phyloP scores from a whole-genome alignment of 2,797 vertebrate genomes.

The Diplodus puntazzo region DNA sequence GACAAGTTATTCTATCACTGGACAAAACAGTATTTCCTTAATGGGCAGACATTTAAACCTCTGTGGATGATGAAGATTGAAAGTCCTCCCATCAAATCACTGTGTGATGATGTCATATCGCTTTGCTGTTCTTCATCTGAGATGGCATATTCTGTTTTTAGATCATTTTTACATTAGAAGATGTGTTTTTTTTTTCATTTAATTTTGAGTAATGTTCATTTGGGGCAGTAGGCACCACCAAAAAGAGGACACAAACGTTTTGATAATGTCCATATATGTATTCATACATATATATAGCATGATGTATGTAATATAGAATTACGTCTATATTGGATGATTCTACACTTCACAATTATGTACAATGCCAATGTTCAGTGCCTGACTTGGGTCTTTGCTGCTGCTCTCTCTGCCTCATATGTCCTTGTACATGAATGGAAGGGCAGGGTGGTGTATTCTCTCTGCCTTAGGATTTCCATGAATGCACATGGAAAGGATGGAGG shows the following conservation, averaged over 20 bases:
- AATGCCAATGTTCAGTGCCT: not conserved
- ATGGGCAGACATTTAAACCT: constrained; percentile 52
- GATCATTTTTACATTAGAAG: not conserved
- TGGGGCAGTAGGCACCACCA: not conserved
- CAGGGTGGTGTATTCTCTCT: too few species aligned
- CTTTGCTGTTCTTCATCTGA: not conserved
- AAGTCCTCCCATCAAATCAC: constrained; percentile 49
- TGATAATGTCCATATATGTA: too few species aligned
- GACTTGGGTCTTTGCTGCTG: too few species aligned
- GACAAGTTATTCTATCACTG: not conserved
- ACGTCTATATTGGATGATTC: not conserved
- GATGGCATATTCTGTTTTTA: not conserved
- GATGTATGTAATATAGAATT: too few species aligned
- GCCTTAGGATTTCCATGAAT: too few species aligned
- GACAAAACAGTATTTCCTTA: not conserved
- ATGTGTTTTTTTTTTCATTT: not conserved
- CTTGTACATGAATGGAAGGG: not conserved
- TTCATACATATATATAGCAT: too few species aligned
- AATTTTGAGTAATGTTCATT: not conserved
- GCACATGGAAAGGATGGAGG: too few species aligned
- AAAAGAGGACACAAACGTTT: too few species aligned
- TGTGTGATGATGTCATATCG: constrained; percentile 34
- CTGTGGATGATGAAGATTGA: constrained; percentile 21
- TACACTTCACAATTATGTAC: not conserved
- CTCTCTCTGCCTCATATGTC: too few species aligned